A percentile compares a stretch with the other conserved stretches of the same genome.
Conservation (phyloP, 2,113 vertebrate genomes). For the Paratilapia polleni region DNA sequence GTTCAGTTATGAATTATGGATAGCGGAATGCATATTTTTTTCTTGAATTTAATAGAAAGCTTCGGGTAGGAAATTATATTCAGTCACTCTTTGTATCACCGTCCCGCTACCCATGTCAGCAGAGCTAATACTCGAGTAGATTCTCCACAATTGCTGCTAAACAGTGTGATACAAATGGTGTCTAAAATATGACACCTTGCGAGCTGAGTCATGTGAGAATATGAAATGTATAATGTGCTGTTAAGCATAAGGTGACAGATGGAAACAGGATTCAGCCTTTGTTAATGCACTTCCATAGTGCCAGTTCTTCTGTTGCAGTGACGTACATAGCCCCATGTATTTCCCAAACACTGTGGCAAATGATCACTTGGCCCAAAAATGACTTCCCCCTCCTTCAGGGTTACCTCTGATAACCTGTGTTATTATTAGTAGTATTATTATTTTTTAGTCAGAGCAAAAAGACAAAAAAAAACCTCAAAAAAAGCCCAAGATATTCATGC, state of each 20-base stretch:
- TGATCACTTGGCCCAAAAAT: slow-evolving; percentile 41
- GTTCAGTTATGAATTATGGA: slow-evolving; percentile 56
- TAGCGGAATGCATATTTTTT: slow-evolving; percentile 32
- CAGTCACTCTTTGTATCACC: slow-evolving; percentile 29
- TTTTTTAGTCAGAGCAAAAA: background rate
- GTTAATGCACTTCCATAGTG: slow-evolving; percentile 43
- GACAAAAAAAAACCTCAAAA: background rate
- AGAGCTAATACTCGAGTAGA: background rate
- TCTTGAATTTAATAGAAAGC: slow-evolving; percentile 44
- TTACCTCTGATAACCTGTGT: slow-evolving; percentile 10
- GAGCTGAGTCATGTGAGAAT: slow-evolving; percentile 31
- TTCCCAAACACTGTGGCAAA: slow-evolving; percentile 58
- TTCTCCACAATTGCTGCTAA: slow-evolving; percentile 18
- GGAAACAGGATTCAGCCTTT: slow-evolving; percentile 54
- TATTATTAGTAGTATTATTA: background rate
- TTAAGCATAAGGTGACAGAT: slow-evolving; percentile 66
- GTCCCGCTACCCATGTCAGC: slow-evolving; percentile 4
- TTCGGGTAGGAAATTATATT: slow-evolving; percentile 37
- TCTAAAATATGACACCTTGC: slow-evolving; percentile 26
- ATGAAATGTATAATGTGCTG: slow-evolving; percentile 32
- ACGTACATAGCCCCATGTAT: slow-evolving; percentile 68
- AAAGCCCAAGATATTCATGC: background rate
- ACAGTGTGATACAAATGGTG: slow-evolving; percentile 20
- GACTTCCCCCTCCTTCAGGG: slow-evolving; percentile 52
- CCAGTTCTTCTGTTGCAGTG: slow-evolving; percentile 62